These are phyloP conservation scores for Argentina silus DNA, from an alignment of 2,797 vertebrate species.

Conservation along the genomic window DNA sequence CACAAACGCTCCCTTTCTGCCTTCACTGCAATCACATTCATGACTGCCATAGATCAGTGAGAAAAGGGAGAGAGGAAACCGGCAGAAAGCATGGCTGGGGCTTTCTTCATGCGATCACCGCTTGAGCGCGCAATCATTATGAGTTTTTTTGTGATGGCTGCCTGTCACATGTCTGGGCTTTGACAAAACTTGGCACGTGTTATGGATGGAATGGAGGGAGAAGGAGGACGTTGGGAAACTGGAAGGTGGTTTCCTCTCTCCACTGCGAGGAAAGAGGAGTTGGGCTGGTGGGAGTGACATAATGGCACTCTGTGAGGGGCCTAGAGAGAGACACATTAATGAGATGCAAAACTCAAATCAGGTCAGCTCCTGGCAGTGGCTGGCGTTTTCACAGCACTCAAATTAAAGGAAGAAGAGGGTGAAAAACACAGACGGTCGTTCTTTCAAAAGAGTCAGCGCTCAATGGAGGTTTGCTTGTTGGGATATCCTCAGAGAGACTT, in stretches of 20 bases:
- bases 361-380: conserved; percentile 68
- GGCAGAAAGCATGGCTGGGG: neutral
- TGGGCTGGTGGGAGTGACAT: neutral
- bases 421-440: neutral
- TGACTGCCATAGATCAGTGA: conserved; percentile 38
- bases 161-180: conserved; percentile 28
- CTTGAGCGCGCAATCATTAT: conserved; percentile 46
- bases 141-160: conserved; percentile 46
- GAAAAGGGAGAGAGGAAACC: conserved; percentile 24
- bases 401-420: conserved; percentile 16
- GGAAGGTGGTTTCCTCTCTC: neutral
- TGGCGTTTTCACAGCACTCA: conserved; percentile 43
- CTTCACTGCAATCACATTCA: conserved; percentile 36
- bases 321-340: conserved; percentile 50
- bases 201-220: neutral
- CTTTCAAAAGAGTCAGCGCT: neutral
- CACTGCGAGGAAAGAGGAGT: neutral
- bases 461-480: conserved; percentile 30
- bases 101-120: conserved; percentile 32
- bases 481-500: conserved; percentile 38
- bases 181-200: conserved; percentile 2
- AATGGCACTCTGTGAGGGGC: conserved; percentile 10
- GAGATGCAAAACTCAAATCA: conserved; percentile 73
- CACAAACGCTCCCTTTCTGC: conserved; percentile 23
- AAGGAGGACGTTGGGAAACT: conserved; percentile 4